Percentiles rank a stretch among this genome's conserved stretches.
These are phyloP conservation scores for Aricia artaxerxes DNA, from an alignment of 2,888 invertebrate genomes.

Conservation along the genomic window DNA sequence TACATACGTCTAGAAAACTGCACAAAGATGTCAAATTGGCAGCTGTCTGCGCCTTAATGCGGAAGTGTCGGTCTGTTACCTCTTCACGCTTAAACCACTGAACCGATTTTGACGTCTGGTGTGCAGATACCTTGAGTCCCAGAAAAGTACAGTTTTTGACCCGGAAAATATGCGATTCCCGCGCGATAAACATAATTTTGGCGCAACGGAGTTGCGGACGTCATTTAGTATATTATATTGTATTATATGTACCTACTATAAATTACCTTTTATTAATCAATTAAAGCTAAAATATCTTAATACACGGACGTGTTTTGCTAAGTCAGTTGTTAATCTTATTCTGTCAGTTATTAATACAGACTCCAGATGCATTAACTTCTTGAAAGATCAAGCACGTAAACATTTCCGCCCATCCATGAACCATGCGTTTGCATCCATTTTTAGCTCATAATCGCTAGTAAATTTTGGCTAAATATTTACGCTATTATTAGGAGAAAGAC, in stretches of 20 bases:
- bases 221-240: background rate
- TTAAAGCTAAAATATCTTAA: background rate
- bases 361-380: slow-evolving; percentile 45
- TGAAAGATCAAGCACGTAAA: slow-evolving; percentile 43
- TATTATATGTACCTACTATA: background rate
- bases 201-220: background rate
- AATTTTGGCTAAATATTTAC: no score
- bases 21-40: no score
- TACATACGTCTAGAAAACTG: no score
- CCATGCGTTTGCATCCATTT: background rate
- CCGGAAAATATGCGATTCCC: no score
- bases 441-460: background rate
- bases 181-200: no score
- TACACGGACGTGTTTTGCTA: background rate
- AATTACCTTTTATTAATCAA: background rate
- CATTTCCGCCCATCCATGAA: slow-evolving; percentile 25
- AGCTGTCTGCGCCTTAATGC: no score
- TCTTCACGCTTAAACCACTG: no score
- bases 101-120: no score
- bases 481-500: background rate
- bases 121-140: no score
- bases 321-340: slow-evolving; percentile 35
- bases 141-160: no score
- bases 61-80: no score
- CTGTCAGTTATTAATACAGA: slow-evolving; percentile 43